Base-by-base conservation (phyloP, 2,888 invertebrate genomes). In the Chaetogeoica ovagalla region DNA sequence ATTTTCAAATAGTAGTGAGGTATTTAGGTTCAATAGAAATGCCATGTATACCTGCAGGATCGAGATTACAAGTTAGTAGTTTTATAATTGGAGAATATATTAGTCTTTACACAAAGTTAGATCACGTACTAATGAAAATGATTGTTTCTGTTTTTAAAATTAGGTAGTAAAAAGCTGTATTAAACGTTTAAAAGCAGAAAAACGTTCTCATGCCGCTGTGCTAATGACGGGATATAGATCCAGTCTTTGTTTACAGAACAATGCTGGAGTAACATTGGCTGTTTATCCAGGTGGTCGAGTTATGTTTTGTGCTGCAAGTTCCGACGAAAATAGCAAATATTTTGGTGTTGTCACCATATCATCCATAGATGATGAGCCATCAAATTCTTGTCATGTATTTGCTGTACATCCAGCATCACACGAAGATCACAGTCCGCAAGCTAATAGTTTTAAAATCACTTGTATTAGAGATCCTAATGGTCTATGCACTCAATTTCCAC, bases 1-100 rank as follows among this genome's bases (percentile, higher is more conserved):
- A 69, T 39, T 82, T 82, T 85, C 91, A 93, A 83, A 94, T 94
- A 0, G 91, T 98, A 3, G 95, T 98, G 1, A 97, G 97, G 1
- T 98, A 98, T 86, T 89, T 98, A 70, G 97, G 97, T 37, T 97
- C 97, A 1, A 96, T 98, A 83, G 97, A 97, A 87, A 96, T 97
- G 89, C 97, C 97, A 0, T 92, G 93, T 86, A 92, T 94, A 83
- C 88, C 94, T 74, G 90, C 91, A 68, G 91, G 91, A 62, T 91
- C 93, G 19, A 91, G 95, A 79, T 87, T 93, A 83, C 89, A 90
- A 85, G 89, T 89, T 82, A 73, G 73, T 71, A 59, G 30, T 70
- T 48, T 57, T 60, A 19, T 11, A 48, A 21, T 69, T 30, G 30
- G 4, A 63, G n/a, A 23, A 55, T 55, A 55, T 19, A 55, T 55